Conservation (phyloP, 2,888 invertebrate species). For the Thereva unica region DNA sequence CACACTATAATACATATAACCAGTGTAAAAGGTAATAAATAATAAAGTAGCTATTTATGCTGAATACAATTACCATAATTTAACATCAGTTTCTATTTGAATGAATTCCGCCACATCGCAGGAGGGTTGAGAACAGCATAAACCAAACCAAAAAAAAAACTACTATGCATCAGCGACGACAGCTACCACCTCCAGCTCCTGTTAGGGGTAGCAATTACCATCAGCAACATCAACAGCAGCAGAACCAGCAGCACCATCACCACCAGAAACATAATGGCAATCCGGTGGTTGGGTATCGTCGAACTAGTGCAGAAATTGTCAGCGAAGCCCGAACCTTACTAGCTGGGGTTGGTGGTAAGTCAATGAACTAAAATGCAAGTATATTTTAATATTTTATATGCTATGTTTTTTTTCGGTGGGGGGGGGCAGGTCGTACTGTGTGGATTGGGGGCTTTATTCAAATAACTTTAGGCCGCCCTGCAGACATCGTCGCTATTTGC, state of each 20-base stretch:
- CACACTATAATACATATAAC: too few relatives aligned
- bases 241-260: too few relatives aligned
- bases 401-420: constrained; percentile 19
- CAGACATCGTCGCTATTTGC: neutral
- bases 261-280: neutral
- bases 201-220: neutral
- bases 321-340: constrained; percentile 74
- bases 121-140: neutral
- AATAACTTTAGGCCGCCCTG: neutral
- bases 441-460: neutral
- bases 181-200: constrained; percentile 5
- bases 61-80: neutral
- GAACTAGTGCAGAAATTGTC: constrained; percentile 80
- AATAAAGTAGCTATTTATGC: too few relatives aligned
- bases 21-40: too few relatives aligned
- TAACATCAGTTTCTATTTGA: neutral
- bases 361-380: constrained; percentile 28
- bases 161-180: constrained; percentile 31
- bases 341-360: constrained; percentile 46
- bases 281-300: constrained; percentile 53
- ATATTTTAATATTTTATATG: constrained; percentile 25
- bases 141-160: too few relatives aligned
- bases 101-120: constrained; percentile 12
- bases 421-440: too few relatives aligned
- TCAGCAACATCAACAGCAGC: neutral